Base-by-base conservation (phyloP, 2,797 vertebrate genomes). In the Sebastes diploproa region DNA sequence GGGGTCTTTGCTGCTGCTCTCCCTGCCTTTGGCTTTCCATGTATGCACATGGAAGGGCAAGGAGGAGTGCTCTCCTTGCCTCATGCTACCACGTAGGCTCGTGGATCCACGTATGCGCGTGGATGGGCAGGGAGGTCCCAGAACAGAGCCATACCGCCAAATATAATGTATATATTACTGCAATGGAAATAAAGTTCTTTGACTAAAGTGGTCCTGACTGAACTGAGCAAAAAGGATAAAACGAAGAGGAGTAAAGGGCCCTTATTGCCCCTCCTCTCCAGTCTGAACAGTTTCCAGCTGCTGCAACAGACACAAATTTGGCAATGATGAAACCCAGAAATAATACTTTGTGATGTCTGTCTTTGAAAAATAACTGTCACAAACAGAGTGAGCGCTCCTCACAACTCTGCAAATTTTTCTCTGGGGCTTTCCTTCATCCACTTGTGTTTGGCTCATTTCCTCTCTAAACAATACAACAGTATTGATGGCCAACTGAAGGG, bases 401-500 rank as follows among this genome's bases (percentile, higher is more conserved):
- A 12, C 23, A 27, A 58, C 30, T 55, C 50, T 52, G 36, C 67
- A 75, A 68, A 78, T 66, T 12, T 38, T 72, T 62, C 78, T 75
- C 75, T 65, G 38, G 29, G 64, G 81, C 59, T 80, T 80, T 62
- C 68, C 78, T 60, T 80, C 67, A 62, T 75, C 67, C 67, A 30
- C 30, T 69, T 34, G 75, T 74, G 78, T 75, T 70, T 62, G 73
- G 23, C 62, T 66, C 73, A 70, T 62, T 75, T 66, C 63, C 62
- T 46, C 74, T 75, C 60, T 64, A 29, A 73, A 80, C 64, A 83
- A 88, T 83, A 68, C 74, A 83, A 64, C 65, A 32, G 32, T 79
- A 84, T 81, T 83, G 72, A 86, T 85, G 80, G 72, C 56, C 34
- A 55, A 78, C 67, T 65, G 72, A 86, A 67, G 66, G 62, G 52